Percentiles rank a stretch among this genome's conserved stretches.
phyloP scores from a whole-genome alignment of 2,888 invertebrate genomes.

The Anarsia innoxiella region DNA sequence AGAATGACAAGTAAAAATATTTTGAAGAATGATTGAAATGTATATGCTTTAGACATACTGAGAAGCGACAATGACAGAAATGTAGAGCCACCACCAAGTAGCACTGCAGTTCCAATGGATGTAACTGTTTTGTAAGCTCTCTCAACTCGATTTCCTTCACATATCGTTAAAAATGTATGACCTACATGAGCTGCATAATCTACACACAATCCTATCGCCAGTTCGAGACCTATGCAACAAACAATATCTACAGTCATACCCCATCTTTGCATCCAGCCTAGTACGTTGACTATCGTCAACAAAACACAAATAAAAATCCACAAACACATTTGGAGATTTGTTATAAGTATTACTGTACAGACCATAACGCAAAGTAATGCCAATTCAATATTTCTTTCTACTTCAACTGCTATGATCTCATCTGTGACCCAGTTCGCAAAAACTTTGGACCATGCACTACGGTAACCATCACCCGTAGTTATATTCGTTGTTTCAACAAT shows the following conservation, averaged over 20 bases:
- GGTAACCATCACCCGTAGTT: slow-evolving; percentile 76
- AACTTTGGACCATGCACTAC: slow-evolving; percentile 81
- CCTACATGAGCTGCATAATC: slow-evolving; percentile 90
- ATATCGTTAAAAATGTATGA: slow-evolving; percentile 83
- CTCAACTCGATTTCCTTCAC: slow-evolving; percentile 67
- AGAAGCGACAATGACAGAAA: slow-evolving; percentile 82
- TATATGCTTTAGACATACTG: slow-evolving; percentile 82
- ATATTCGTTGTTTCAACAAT: slow-evolving; percentile 75
- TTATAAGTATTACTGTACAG: slow-evolving; percentile 84
- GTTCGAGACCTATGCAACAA: slow-evolving; percentile 85
- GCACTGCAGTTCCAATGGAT: slow-evolving; percentile 84
- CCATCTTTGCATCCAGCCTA: slow-evolving; percentile 87
- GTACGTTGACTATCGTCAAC: slow-evolving; percentile 82
- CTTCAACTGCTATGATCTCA: slow-evolving; percentile 84
- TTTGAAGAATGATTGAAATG: slow-evolving; percentile 83
- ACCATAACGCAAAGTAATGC: slow-evolving; percentile 86
- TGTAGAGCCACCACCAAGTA: slow-evolving; percentile 86
- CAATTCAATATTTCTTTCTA: slow-evolving; percentile 83
- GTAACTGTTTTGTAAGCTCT: slow-evolving; percentile 79
- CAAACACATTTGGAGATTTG: slow-evolving; percentile 83
- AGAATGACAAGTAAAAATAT: slow-evolving; percentile 85
- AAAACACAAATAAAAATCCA: slow-evolving; percentile 86
- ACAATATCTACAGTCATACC: slow-evolving; percentile 88
- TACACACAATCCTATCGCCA: slow-evolving; percentile 88
- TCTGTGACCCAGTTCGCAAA: slow-evolving; percentile 87